Percentiles rank a stretch among this genome's conserved stretches.
These are phyloP conservation scores for Aldrovandia affinis DNA, from an alignment of 2,797 vertebrate species.

Conservation along the genomic window DNA sequence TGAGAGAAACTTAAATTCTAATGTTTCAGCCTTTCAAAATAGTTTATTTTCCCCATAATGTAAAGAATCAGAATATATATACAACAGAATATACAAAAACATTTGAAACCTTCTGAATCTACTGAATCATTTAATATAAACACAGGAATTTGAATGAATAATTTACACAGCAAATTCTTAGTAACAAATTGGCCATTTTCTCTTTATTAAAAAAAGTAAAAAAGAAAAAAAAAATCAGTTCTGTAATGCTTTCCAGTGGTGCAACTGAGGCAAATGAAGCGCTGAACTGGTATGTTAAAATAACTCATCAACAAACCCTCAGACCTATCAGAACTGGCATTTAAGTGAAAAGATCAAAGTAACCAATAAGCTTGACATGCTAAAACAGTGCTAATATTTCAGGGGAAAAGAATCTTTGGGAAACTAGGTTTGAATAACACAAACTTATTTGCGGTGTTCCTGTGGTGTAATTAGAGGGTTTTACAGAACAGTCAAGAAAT, in stretches of 20 bases:
- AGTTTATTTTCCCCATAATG: conserved; percentile 81
- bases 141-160: conserved; percentile 88
- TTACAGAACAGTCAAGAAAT: neutral
- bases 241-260: conserved; percentile 77
- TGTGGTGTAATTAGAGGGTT: neutral
- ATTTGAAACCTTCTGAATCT: conserved; percentile 75
- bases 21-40: conserved; percentile 90
- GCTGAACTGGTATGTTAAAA: conserved; percentile 5
- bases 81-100: conserved; percentile 95
- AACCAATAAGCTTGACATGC: neutral
- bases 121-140: conserved; percentile 91
- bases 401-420: conserved; percentile 24
- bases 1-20: conserved; percentile 89
- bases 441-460: conserved; percentile 6
- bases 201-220: conserved; percentile 73
- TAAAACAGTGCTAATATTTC: conserved; percentile 10
- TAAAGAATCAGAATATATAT: conserved; percentile 92
- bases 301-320: conserved; percentile 22
- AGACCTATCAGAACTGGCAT: conserved; percentile 11
- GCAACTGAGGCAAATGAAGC: conserved; percentile 57
- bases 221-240: conserved; percentile 76
- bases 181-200: conserved; percentile 86
- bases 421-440: neutral
- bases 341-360: conserved; percentile 10
- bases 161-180: conserved; percentile 90